Evolutionary conservation across 2,888 invertebrate genomes (phyloP), one percentile per base, ranked within the genome.

Genomic region (Caenorhabditis sp.): DNA sequence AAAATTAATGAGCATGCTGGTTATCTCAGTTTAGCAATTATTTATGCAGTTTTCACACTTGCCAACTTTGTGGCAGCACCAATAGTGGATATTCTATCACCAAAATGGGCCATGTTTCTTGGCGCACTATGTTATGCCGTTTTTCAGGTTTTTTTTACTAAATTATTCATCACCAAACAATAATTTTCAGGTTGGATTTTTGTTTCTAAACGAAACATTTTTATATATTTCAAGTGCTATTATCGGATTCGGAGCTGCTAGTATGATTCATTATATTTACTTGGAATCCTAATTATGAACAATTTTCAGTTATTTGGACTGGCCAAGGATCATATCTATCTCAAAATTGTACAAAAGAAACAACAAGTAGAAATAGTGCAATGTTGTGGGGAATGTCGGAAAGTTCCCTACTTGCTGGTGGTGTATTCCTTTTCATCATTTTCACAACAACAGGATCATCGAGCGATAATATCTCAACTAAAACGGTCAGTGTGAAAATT

Each of bases 11-110:
- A 73, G 62, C 80, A 80, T 71, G 78, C 80, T 21, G 80, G 80
- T 5, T 80, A 80, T 59, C 77, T 77, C 62, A 80, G 94, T 72
- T 90, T 97, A 88, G 93, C 95, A 17, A 93, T 97, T 84, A 93
- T 97, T 82, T 97, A 97, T 89, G 92, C 93, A 0, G 92, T 93
- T 10, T 93, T 97, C 88, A 94, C 97, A 0, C 86, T 94, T 3
- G 93, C 93, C 88, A 97, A 97, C 89, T 97, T 97, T 95, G 88
- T 94, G 84, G 93, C 96, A 0, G 97, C 97, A 0, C 94, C 96
- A 0, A 91, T 94, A 81, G 93, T 97, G 82, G 92, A 93, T 61
- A 89, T 94, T 66, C 92, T 93, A 0, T 95, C 95, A 0, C 93
- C 96, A 0, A 92, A 95, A 80, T 91, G 92, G 31, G 92, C 95